Evolutionary conservation across 2,888 invertebrate genomes (phyloP).

Genomic region (Calameuta idolon): DNA sequence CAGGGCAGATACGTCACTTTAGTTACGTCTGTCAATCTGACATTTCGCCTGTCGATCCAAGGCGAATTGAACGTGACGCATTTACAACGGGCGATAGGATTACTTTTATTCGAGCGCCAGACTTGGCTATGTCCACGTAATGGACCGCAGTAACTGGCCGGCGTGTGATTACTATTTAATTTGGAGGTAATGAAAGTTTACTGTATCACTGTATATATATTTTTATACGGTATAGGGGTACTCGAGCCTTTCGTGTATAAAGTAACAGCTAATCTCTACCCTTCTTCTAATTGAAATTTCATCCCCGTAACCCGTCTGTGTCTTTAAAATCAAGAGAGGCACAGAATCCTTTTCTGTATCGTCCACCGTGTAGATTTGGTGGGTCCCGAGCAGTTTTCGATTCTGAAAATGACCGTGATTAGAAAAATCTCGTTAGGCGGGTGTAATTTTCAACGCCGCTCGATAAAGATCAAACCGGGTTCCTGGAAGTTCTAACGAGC

Average conservation of each 20-base stretch:
- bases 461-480: conserved; percentile 34
- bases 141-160: neutral
- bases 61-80: neutral
- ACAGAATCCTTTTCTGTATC: neutral
- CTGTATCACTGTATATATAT: too few relatives aligned
- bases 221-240: too few relatives aligned
- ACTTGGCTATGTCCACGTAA: neutral
- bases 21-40: neutral
- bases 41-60: neutral
- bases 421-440: conserved; percentile 50
- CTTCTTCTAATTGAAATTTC: neutral
- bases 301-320: neutral
- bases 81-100: neutral
- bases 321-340: neutral
- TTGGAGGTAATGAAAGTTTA: neutral
- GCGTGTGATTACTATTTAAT: neutral
- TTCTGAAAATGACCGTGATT: conserved; percentile 45
- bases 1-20: neutral
- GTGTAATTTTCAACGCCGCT: conserved; percentile 43
- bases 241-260: too few relatives aligned
- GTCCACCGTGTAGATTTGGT: neutral
- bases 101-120: neutral
- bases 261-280: neutral
- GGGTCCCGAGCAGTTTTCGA: conserved; percentile 12
- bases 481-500: conserved; percentile 44